Evolutionary conservation across 2,113 vertebrate genomes (phyloP).

Genomic region (Daphoenositta chrysoptera): DNA sequence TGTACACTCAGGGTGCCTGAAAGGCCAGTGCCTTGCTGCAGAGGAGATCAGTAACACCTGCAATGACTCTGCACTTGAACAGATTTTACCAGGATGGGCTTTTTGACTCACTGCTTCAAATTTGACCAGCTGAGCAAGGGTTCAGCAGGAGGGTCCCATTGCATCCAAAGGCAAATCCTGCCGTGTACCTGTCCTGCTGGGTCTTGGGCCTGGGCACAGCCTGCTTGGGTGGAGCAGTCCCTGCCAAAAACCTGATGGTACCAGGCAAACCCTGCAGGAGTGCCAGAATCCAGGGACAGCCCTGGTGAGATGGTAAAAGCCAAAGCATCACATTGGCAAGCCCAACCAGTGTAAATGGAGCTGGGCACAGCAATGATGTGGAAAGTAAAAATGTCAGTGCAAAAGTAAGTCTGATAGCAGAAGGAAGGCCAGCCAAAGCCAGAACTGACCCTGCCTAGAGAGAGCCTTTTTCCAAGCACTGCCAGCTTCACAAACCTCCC

Average conservation of each 20-base stretch:
- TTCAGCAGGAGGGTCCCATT: fast-evolving
- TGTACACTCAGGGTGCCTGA: not conserved
- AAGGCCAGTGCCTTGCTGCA: not conserved
- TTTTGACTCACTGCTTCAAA: not conserved
- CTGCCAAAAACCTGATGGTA: not conserved
- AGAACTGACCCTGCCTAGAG: not conserved
- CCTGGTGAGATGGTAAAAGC: not conserved
- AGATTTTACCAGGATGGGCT: not conserved
- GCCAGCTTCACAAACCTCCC: not conserved
- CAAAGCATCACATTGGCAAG: not conserved
- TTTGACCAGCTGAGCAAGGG: not conserved
- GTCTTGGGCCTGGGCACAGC: not conserved
- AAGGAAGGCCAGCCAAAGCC: not conserved
- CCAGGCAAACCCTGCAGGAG: not conserved
- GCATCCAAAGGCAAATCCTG: not conserved
- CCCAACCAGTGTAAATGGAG: not conserved
- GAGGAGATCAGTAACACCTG: not conserved
- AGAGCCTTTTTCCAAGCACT: not conserved
- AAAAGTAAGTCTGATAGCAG: not conserved
- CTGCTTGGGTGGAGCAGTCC: not conserved
- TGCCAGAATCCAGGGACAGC: not conserved
- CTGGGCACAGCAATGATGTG: not conserved
- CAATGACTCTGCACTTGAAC: not conserved
- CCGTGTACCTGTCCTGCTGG: not conserved
- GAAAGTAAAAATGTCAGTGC: not conserved